Base-by-base conservation (phyloP, 2,797 vertebrate genomes). In the Darevskia nairensis region DNA sequence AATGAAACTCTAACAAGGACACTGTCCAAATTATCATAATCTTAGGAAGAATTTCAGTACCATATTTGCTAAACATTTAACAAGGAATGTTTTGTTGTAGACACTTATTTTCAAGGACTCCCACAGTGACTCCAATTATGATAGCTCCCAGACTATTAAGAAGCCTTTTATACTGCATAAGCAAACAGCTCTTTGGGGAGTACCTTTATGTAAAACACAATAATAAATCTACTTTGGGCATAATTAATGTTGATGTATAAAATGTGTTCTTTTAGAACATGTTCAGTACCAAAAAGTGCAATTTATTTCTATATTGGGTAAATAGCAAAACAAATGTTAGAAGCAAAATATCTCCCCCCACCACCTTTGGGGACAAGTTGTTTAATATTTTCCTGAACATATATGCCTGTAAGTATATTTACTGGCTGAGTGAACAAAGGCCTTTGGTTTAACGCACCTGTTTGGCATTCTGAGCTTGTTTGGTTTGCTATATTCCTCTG, bases 51-150 rank as follows among this genome's bases (percentile, higher is more conserved):
- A 92, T 85, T 80, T 3, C 7, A 78, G 6, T 8, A 41, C 1
- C 2, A 82, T 71, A 78, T 21, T 1, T 64, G 82, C 61, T 81
- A 66, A 85, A 17, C 13, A 41, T 4, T 82, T 81, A 90, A 90
- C 27, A 68, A 68, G n/a, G 0, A 8, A 55, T 90, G 4, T 39
- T 93, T 71, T 69, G 61, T 66, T 4, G 2, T 23, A 71, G 4
- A 27, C 10, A 50, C 79, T 89, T 93, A 15, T 84, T 93, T 91
- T 87, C 64, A 90, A 90, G 7, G 27, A 89, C n/a, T 89, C 11
- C 50, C 79, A 25, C 6, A 83, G 81, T 74, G 82, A 50, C 35
- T 69, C 85, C 13, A 84, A 0, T 50, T 32, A 50, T 89, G 91
- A 90, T 72, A 71, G 76, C 6, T 90, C 46, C 0, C 35, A 90